Percentiles rank a stretch among this genome's conserved stretches.
These are phyloP conservation scores for Thysanoteuthis rhombus DNA, from an alignment of 2,888 invertebrate genomes.

Conservation along the genomic window DNA sequence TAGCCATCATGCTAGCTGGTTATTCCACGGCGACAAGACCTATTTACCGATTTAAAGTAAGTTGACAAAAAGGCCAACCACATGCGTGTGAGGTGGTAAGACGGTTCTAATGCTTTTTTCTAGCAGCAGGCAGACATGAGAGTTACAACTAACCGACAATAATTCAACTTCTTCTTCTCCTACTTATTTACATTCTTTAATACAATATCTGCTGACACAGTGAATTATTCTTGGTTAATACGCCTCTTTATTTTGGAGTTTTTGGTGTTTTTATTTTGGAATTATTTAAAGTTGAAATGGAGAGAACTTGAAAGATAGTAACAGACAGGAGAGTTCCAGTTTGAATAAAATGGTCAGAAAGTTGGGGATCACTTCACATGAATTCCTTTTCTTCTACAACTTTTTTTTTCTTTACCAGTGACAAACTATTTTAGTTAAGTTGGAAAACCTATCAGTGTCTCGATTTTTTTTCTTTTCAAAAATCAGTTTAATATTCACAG, in stretches of 20 bases:
- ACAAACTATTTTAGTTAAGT: neutral
- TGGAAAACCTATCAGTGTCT: neutral
- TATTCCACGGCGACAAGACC: constrained; percentile 48
- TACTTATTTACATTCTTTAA: too few species aligned
- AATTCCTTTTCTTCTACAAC: neutral
- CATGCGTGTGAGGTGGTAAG: neutral
- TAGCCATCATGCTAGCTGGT: constrained; percentile 43
- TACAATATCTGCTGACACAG: too few species aligned
- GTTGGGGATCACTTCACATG: neutral
- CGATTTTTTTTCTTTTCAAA: too few species aligned
- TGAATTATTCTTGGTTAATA: neutral
- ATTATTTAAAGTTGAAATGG: neutral
- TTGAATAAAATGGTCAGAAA: neutral
- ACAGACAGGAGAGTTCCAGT: neutral
- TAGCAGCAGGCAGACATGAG: neutral
- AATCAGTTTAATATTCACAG: too few species aligned
- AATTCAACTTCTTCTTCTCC: neutral
- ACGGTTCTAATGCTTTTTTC: neutral
- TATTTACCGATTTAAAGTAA: constrained; percentile 53
- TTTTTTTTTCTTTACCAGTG: neutral
- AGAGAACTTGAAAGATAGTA: neutral
- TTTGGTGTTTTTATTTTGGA: neutral
- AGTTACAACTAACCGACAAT: neutral
- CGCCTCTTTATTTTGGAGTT: neutral
- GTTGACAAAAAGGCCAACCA: constrained; percentile 24